Conservation (phyloP, 1,140 invertebrate species). For the Heterodera carotae region DNA sequence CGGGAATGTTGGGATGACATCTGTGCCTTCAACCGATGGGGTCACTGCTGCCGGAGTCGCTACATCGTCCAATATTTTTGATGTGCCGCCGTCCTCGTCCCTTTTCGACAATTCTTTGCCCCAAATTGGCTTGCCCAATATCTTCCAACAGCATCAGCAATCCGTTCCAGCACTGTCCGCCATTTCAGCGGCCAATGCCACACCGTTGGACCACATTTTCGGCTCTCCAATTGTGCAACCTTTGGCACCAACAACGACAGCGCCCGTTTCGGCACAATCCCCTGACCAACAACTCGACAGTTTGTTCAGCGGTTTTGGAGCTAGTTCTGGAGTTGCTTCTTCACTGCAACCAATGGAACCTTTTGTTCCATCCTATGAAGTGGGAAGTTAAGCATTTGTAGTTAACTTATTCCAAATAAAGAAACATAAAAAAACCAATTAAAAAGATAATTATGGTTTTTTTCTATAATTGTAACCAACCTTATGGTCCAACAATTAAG, state of each 20-base stretch:
- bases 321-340: not conserved
- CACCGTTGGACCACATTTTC: not conserved
- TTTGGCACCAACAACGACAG: not conserved
- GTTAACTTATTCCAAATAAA: too few relatives aligned
- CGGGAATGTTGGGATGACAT: constrained; percentile 2
- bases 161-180: not conserved
- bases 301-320: constrained; percentile 22
- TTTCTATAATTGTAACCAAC: not conserved
- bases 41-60: not conserved
- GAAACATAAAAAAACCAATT: not conserved
- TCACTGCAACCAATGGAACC: constrained; percentile 42
- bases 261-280: not conserved
- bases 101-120: not conserved
- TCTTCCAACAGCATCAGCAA: too few relatives aligned
- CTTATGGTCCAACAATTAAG: constrained; percentile 23
- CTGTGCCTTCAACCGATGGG: not conserved
- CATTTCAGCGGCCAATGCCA: not conserved
- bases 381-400: too few relatives aligned
- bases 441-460: not conserved
- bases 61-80: not conserved
- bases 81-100: not conserved
- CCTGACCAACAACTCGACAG: not conserved
- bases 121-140: not conserved
- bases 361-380: constrained; percentile 66
- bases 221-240: not conserved